Conservation (phyloP, 2,888 invertebrate genomes). For the Rhagium mordax region DNA sequence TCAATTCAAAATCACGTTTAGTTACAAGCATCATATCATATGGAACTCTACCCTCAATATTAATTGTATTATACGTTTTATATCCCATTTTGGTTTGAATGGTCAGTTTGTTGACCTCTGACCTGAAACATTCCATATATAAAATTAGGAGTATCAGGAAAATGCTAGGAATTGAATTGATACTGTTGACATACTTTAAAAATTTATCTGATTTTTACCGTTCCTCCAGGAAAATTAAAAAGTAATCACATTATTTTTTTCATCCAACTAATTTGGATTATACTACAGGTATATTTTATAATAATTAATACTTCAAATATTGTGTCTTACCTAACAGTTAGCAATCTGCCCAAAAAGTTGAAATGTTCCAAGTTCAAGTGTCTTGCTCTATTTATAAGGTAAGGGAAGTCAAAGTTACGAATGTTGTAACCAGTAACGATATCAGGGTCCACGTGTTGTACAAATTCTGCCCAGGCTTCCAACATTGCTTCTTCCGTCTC, state of each 20-base stretch:
- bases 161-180: no score
- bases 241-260: no score
- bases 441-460: conserved; percentile 96
- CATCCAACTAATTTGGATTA: no score
- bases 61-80: conserved; percentile 94
- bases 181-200: no score
- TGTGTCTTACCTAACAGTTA: conserved; percentile 75
- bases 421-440: conserved; percentile 99
- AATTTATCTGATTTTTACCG: no score
- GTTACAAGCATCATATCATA: conserved; percentile 96
- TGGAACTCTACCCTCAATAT: conserved; percentile 97
- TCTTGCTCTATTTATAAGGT: conserved; percentile 93
- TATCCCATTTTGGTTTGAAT: conserved; percentile 98
- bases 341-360: conserved; percentile 90
- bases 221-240: no score
- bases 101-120: conserved; percentile 88
- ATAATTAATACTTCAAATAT: no score
- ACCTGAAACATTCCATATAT: conserved; percentile 69
- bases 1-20: conserved; percentile 95
- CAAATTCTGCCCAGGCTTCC: conserved; percentile 92
- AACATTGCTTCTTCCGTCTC: conserved; percentile 85
- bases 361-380: conserved; percentile 88
- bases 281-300: no score
- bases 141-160: neutral
- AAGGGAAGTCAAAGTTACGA: conserved; percentile 98